Conservation (phyloP, 1,140 invertebrate species). For the Eupeodes corollae region DNA sequence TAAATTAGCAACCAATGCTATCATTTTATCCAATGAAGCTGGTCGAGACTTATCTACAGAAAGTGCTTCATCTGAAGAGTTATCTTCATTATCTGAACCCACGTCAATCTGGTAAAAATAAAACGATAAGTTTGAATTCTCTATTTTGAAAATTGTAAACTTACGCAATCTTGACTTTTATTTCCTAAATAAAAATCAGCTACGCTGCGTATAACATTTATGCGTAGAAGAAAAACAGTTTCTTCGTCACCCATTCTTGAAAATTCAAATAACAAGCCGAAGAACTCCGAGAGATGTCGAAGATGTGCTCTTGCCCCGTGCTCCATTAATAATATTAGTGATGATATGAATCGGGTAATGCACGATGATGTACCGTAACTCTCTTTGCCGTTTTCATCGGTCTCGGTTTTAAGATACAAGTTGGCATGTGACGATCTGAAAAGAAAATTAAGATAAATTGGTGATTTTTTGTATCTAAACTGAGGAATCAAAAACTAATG, state of each 20-base stretch:
- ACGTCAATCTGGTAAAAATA: conserved; percentile 42
- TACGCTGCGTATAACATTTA: conserved; percentile 79
- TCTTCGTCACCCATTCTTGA: conserved; percentile 92
- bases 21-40: conserved; percentile 91
- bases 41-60: conserved; percentile 62
- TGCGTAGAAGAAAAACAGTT: conserved; percentile 71
- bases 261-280: conserved; percentile 83
- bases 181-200: conserved; percentile 85
- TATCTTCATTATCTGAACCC: conserved; percentile 68
- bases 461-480: background rate
- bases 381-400: conserved; percentile 51
- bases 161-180: conserved; percentile 39
- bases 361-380: conserved; percentile 74
- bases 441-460: conserved; percentile 8
- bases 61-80: conserved; percentile 42
- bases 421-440: conserved; percentile 51
- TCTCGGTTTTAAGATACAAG: conserved; percentile 59
- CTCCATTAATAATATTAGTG: conserved; percentile 79
- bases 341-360: conserved; percentile 83
- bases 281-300: conserved; percentile 84
- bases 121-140: background rate
- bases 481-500: conserved; percentile 4
- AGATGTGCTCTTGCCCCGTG: conserved; percentile 75
- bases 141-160: conserved; percentile 6
- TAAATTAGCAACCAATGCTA: conserved; percentile 73